phyloP scores from a whole-genome alignment of 2,888 invertebrate species.

The Pomacea canaliculata region DNA sequence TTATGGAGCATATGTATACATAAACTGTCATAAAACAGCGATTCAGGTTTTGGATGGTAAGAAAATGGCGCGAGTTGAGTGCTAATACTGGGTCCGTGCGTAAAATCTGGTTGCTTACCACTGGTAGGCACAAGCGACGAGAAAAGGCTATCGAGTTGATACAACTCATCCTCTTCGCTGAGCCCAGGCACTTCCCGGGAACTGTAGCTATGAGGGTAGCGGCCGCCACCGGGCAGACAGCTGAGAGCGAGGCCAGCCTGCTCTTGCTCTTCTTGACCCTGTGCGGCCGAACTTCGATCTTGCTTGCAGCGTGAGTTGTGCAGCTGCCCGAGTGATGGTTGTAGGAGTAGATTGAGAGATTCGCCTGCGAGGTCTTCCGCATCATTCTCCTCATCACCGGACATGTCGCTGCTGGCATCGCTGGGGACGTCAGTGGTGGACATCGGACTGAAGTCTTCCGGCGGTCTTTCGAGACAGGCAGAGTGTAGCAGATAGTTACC shows the following conservation, averaged over 20 bases:
- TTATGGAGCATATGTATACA: no score
- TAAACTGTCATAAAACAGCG: no score
- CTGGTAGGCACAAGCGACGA: constrained; percentile 46
- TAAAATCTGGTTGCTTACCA: no score
- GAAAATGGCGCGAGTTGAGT: no score
- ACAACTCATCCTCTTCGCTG: constrained; percentile 44
- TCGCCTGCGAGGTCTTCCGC: neutral
- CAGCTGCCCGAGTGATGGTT: constrained; percentile 5
- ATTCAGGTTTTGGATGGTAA: no score
- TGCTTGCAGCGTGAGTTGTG: constrained; percentile 1
- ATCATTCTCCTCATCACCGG: constrained; percentile 36
- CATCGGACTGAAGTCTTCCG: constrained; percentile 30
- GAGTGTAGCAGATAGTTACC: constrained; percentile 23
- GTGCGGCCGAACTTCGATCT: constrained; percentile 4
- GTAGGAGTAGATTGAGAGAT: constrained; percentile 8
- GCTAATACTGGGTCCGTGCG: no score
- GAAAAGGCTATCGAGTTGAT: constrained; percentile 53
- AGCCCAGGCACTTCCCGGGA: constrained; percentile 19
- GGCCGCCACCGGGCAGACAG: neutral
- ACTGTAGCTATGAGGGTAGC: constrained; percentile 3
- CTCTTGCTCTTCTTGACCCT: constrained; percentile 1
- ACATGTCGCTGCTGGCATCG: constrained; percentile 27
- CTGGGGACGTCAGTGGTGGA: constrained; percentile 19
- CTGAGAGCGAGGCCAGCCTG: neutral
- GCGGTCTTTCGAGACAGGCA: constrained; percentile 11